phyloP scores from a whole-genome alignment of 2,797 vertebrate genomes.

The Anguilla obscura region DNA sequence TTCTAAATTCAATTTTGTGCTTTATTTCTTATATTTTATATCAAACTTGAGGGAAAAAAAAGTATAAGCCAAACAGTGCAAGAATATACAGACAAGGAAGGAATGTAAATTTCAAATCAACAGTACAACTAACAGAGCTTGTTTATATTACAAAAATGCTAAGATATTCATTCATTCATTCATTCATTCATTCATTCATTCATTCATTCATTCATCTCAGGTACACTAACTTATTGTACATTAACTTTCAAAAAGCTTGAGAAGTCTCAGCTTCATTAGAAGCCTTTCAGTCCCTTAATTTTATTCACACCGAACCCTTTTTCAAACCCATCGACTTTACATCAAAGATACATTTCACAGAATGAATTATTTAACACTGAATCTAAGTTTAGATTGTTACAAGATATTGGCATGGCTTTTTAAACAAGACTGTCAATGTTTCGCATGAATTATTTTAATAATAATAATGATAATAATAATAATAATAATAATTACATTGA shows the following conservation, averaged over 20 bases:
- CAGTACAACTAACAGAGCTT: constrained; percentile 67
- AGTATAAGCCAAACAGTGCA: constrained; percentile 50
- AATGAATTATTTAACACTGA: constrained; percentile 21
- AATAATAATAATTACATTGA: constrained; percentile 51
- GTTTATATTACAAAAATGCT: constrained; percentile 47
- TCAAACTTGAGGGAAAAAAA: constrained; percentile 48
- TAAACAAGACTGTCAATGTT: constrained; percentile 59
- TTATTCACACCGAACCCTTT: background rate
- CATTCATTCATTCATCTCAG: constrained; percentile 58
- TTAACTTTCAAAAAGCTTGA: constrained; percentile 41
- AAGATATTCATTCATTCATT: background rate
- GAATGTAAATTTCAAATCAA: constrained; percentile 44
- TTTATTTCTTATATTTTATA: constrained; percentile 65
- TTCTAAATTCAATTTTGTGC: constrained; percentile 83
- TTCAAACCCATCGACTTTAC: constrained; percentile 32
- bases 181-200: background rate
- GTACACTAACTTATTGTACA: constrained; percentile 80
- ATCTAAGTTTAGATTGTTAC: constrained; percentile 56
- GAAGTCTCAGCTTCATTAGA: background rate
- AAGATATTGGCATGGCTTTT: constrained; percentile 59
- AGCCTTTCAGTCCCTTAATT: background rate
- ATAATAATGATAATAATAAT: background rate
- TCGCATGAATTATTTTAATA: constrained; percentile 38
- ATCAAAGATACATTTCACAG: constrained; percentile 53
- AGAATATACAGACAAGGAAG: constrained; percentile 57